Evolutionary conservation across 2,888 invertebrate genomes (phyloP).

Genomic region (Drosophila kanekoi): DNA sequence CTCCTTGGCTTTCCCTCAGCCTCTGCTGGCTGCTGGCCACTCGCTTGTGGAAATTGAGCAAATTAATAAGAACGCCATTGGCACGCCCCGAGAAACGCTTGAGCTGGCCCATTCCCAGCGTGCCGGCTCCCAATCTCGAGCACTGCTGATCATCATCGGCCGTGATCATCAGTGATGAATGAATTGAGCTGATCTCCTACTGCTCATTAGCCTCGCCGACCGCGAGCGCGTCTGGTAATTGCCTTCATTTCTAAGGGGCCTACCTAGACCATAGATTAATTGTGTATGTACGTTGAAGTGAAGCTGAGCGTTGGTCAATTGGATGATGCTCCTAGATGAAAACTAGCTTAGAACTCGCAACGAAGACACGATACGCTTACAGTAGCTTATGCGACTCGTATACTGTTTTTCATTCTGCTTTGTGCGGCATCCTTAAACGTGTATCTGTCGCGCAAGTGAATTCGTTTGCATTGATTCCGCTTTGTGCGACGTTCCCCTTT

Average conservation of each 20-base stretch:
- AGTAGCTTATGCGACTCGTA: neutral
- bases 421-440: neutral
- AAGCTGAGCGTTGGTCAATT: constrained; percentile 33
- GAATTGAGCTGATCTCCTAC: constrained; percentile 70
- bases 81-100: constrained; percentile 71
- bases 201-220: constrained; percentile 58
- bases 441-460: too few species aligned
- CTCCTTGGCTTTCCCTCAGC: constrained; percentile 36
- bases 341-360: neutral
- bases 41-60: constrained; percentile 66
- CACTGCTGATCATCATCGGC: constrained; percentile 18
- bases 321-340: constrained; percentile 36
- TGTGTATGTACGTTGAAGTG: constrained; percentile 48
- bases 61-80: constrained; percentile 78
- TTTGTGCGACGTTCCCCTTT: constrained; percentile 13
- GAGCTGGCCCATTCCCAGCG: constrained; percentile 8
- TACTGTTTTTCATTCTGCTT: neutral
- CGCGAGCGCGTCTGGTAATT: constrained; percentile 72
- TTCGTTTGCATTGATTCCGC: neutral
- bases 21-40: constrained; percentile 14
- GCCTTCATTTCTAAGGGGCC: constrained; percentile 68
- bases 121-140: neutral
- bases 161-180: constrained; percentile 73
- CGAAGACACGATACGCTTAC: constrained; percentile 33
- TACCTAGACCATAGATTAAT: constrained; percentile 68